Conservation (phyloP, 2,797 vertebrate species). For the Notolabrus celidotus region DNA sequence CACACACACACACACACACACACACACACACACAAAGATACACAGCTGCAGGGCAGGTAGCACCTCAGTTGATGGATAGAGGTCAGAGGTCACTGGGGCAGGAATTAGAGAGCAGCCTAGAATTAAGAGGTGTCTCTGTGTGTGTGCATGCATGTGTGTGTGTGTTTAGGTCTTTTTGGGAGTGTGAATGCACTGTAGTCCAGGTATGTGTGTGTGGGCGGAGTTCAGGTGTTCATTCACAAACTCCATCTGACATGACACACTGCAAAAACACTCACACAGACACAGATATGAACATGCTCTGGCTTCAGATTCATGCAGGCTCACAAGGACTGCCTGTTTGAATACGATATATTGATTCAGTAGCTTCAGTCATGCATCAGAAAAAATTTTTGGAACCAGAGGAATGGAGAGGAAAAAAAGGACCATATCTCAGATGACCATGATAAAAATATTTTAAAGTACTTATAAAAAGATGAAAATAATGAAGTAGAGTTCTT, state of each 20-base stretch:
- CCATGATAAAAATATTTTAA: too few species aligned
- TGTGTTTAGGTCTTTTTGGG: neutral
- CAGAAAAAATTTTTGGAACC: too few species aligned
- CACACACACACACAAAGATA: constrained; percentile 23
- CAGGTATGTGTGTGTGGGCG: constrained; percentile 32
- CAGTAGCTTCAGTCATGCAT: too few species aligned
- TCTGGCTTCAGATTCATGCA: neutral
- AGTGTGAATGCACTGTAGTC: neutral
- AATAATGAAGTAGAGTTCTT: neutral
- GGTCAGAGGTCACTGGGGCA: constrained; percentile 60
- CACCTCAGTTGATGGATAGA: constrained; percentile 62
- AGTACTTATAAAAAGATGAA: neutral
- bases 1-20: neutral
- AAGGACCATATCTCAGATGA: too few species aligned
- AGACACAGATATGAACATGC: constrained; percentile 34
- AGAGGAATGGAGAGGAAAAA: too few species aligned
- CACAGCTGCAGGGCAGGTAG: constrained; percentile 38
- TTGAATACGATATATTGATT: neutral
- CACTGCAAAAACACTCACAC: constrained; percentile 16
- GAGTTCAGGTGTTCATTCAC: constrained; percentile 74
- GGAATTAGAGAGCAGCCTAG: constrained; percentile 46
- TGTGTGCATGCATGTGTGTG: constrained; percentile 30
- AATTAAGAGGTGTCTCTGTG: constrained; percentile 42
- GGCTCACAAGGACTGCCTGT: neutral
- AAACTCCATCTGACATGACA: constrained; percentile 65